These are phyloP conservation scores for Metopolophium dirhodum DNA, from an alignment of 1,140 invertebrate species.

Conservation along the genomic window DNA sequence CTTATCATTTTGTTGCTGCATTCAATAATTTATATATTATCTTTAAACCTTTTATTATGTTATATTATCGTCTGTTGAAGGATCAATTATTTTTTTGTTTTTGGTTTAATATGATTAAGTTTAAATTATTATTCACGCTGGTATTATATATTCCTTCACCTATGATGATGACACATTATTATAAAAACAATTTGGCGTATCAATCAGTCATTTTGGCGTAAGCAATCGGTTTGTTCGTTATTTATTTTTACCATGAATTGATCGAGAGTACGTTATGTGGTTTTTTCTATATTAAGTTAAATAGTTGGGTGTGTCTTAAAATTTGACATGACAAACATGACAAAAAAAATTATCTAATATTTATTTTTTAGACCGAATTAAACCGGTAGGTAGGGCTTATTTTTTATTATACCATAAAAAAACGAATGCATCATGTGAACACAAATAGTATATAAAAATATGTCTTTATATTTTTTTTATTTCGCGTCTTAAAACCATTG, in stretches of 20 bases:
- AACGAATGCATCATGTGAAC: not conserved
- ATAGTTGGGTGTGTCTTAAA: constrained; percentile 38
- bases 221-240: not conserved
- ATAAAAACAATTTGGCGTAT: not conserved
- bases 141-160: not conserved
- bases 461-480: not conserved
- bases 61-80: not conserved
- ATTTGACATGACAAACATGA: not conserved
- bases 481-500: no score
- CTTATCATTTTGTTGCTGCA: not conserved
- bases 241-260: constrained; percentile 1
- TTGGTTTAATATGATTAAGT: not conserved
- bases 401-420: not conserved
- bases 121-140: not conserved
- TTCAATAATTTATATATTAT: not conserved
- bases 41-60: not conserved
- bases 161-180: not conserved
- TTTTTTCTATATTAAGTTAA: constrained; percentile 25
- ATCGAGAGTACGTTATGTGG: not conserved
- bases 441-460: not conserved
- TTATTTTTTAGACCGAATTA: not conserved
- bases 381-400: not conserved
- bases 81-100: not conserved
- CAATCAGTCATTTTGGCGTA: not conserved
- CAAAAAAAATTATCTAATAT: not conserved